Conservation (phyloP, 2,888 invertebrate species). For the Drosophila infuscata region DNA sequence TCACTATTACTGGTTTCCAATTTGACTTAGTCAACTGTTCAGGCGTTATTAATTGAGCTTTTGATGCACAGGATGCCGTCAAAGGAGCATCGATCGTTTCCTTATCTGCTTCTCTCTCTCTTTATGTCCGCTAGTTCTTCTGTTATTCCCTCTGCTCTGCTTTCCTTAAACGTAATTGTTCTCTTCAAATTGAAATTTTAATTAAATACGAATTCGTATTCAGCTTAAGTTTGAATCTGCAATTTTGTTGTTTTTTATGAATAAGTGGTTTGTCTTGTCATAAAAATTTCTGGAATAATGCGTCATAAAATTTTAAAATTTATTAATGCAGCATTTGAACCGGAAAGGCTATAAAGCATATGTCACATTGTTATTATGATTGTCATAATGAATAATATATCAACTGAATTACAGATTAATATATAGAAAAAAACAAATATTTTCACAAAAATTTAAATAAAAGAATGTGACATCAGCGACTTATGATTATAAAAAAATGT, state of each 20-base stretch:
- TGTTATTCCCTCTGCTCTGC: background rate
- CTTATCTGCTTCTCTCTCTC: background rate
- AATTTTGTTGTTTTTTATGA: background rate
- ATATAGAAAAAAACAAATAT: background rate
- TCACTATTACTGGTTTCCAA: constrained; percentile 28
- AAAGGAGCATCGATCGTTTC: constrained; percentile 57
- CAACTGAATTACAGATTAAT: background rate
- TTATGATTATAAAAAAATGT: background rate
- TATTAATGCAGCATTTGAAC: constrained; percentile 38
- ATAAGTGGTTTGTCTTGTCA: constrained; percentile 1
- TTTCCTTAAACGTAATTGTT: constrained; percentile 49
- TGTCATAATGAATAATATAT: background rate
- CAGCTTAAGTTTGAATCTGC: constrained; percentile 7
- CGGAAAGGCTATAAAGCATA: constrained; percentile 40
- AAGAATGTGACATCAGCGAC: background rate
- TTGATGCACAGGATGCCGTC: constrained; percentile 55
- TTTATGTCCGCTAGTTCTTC: background rate
- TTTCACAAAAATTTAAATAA: background rate
- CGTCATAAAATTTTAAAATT: constrained; percentile 65
- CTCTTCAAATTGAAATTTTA: constrained; percentile 67
- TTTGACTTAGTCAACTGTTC: constrained; percentile 64
- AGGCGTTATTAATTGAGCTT: constrained; percentile 74
- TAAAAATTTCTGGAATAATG: constrained; percentile 13
- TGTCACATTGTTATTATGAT: constrained; percentile 53
- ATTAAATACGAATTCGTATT: constrained; percentile 54